A percentile compares a stretch with the other conserved stretches of the same genome.
phyloP scores from a whole-genome alignment of 2,797 vertebrate genomes.

The Lycodopsis pacificus region DNA sequence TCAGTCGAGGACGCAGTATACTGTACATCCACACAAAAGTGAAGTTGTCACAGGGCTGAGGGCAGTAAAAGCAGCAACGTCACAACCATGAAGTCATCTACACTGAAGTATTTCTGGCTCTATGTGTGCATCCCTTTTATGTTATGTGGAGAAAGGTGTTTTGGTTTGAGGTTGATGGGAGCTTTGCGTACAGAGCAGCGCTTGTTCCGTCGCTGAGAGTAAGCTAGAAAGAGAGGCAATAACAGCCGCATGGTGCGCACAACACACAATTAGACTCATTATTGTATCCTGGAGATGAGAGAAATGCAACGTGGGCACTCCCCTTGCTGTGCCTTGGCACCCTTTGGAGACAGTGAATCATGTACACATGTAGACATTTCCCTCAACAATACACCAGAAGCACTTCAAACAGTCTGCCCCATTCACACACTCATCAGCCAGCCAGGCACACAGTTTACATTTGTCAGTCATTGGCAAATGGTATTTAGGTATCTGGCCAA shows the following conservation, averaged over 20 bases:
- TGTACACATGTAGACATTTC: constrained; percentile 72
- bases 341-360: constrained; percentile 74
- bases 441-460: constrained; percentile 48
- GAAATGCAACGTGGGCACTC: constrained; percentile 75
- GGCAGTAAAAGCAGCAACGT: constrained; percentile 19
- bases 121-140: neutral
- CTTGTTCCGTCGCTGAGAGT: constrained; percentile 31
- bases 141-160: constrained; percentile 30
- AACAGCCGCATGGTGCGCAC: constrained; percentile 76
- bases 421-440: constrained; percentile 49
- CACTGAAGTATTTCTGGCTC: constrained; percentile 7
- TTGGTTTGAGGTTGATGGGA: constrained; percentile 28
- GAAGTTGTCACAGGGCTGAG: constrained; percentile 24
- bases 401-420: constrained; percentile 45
- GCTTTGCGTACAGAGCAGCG: constrained; percentile 46
- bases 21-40: constrained; percentile 32
- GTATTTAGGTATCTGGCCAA: constrained; percentile 52
- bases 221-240: constrained; percentile 60
- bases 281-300: constrained; percentile 82
- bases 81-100: constrained; percentile 22
- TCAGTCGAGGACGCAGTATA: constrained; percentile 3
- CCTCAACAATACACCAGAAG: constrained; percentile 74
- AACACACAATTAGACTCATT: constrained; percentile 86
- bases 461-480: constrained; percentile 60
- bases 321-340: constrained; percentile 77